phyloP scores from a whole-genome alignment of 2,888 invertebrate genomes.

The Cryptosula pallasiana region DNA sequence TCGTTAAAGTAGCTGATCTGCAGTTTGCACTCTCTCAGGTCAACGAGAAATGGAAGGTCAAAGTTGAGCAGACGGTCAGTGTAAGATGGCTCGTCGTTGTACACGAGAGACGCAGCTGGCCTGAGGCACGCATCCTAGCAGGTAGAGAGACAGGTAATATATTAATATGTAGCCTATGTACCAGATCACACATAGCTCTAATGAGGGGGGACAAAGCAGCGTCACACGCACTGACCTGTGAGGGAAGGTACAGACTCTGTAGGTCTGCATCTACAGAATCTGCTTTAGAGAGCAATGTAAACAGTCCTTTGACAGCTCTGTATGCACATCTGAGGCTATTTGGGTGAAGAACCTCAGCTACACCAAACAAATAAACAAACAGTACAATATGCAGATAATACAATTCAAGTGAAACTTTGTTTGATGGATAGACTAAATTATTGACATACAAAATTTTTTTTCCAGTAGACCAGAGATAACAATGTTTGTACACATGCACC shows the following conservation, averaged over 20 bases:
- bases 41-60: conserved; percentile 32
- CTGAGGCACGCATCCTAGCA: conserved; percentile 24
- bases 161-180: neutral
- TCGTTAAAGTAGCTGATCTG: conserved; percentile 24
- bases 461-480: no score
- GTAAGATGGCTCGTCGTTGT: conserved; percentile 32
- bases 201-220: neutral
- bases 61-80: conserved; percentile 30
- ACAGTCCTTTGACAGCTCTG: conserved; percentile 32
- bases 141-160: no score
- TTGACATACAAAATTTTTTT: no score
- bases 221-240: conserved; percentile 4
- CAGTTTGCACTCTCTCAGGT: conserved; percentile 33
- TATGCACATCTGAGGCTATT: conserved; percentile 33
- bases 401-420: no score
- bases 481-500: no score
- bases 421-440: no score
- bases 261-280: conserved; percentile 4
- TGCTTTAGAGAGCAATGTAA: conserved; percentile 28
- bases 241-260: conserved; percentile 16
- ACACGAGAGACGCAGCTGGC: conserved; percentile 30
- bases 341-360: conserved; percentile 32
- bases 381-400: no score
- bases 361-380: no score
- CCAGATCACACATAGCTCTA: neutral